Evolutionary conservation across 35 echinoderm and acorn worm species (phyloP).

Genomic region (Diadema setosum): DNA sequence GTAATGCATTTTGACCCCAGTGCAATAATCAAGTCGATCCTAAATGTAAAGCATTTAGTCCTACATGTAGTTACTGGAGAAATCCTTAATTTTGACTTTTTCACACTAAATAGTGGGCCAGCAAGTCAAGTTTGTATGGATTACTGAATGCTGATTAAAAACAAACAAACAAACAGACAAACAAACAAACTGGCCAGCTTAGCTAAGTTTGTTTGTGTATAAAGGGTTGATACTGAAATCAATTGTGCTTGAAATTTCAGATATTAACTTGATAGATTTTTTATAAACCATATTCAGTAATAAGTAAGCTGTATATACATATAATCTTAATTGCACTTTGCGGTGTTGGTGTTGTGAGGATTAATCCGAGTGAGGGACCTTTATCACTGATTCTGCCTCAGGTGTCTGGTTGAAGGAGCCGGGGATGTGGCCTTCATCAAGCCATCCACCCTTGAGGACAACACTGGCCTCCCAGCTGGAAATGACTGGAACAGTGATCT

Average conservation of each 20-base stretch:
- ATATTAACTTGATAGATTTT: not conserved
- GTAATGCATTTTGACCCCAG: too few relatives aligned
- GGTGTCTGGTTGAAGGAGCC: conserved; percentile 58
- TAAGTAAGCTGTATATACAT: not conserved
- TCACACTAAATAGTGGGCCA: too few relatives aligned
- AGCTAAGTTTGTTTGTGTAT: not conserved
- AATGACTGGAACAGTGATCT: conserved; percentile 25
- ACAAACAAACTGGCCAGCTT: too few relatives aligned
- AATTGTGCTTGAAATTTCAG: not conserved
- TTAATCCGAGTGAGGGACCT: not conserved
- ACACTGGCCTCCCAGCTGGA: conserved; percentile 28
- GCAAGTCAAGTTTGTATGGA: too few relatives aligned
- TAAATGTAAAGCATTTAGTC: too few relatives aligned
- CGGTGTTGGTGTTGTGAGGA: not conserved
- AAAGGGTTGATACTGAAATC: not conserved
- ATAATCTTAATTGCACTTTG: not conserved
- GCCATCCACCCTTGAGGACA: conserved; percentile 26
- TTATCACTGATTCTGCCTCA: not conserved
- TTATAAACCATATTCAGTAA: not conserved
- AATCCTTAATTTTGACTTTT: too few relatives aligned
- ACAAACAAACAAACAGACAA: too few relatives aligned
- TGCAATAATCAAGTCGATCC: too few relatives aligned
- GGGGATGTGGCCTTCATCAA: conserved; percentile 95
- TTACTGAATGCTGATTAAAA: too few relatives aligned
- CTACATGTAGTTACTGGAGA: too few relatives aligned